Base-by-base conservation (phyloP, 2,113 vertebrate species). In the rat (Rattus norvegicus) region DNA sequence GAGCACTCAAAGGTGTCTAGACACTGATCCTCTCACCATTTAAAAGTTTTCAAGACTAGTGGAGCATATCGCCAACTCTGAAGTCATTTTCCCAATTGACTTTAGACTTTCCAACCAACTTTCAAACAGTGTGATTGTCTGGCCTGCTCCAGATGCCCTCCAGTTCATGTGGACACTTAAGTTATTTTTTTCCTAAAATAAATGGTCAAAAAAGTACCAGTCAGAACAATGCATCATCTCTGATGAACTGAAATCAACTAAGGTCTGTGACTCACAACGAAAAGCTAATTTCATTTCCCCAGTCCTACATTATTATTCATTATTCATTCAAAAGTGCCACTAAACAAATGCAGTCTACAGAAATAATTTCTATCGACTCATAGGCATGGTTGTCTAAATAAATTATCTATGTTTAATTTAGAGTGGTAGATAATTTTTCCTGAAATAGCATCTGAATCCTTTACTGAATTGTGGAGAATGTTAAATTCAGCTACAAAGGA, bases 291-390 rank as follows among this genome's bases (percentile, higher is more conserved):
- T 28, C 47, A 72, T 89, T 79, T 87, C 39, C 85, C 61, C 19
- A 88, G 5, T 80, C 26, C 52, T 83, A 59, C 56, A 79, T 61
- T 79, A 80, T 47, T 52, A 54, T n/a, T 22, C 20, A 80, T 47
- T 52, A 54, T n/a, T 22, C 20, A 26, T 81, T 93, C 33, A 92
- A 88, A 81, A 76, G 47, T 43, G 1, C 7, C 43, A 85, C 67
- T 59, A 61, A 73, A 80, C 80, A n/a, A 88, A 3, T 92, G 59
- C 7, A 88, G 69, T 36, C 9, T 95, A 0, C 69, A 76, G 88
- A 69, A 94, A 79, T 52, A 94, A 85, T 36, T 91, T 94, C 36
- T 17, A 86, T 89, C 7, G 1, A 86, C 63, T 89, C 73, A 77
- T 52, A 86, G 52, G 59, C 22, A 94, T 36, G 7, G n/a, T 90